phyloP scores from a whole-genome alignment of 2,113 vertebrate genomes.

The Corythornis vintsioides region DNA sequence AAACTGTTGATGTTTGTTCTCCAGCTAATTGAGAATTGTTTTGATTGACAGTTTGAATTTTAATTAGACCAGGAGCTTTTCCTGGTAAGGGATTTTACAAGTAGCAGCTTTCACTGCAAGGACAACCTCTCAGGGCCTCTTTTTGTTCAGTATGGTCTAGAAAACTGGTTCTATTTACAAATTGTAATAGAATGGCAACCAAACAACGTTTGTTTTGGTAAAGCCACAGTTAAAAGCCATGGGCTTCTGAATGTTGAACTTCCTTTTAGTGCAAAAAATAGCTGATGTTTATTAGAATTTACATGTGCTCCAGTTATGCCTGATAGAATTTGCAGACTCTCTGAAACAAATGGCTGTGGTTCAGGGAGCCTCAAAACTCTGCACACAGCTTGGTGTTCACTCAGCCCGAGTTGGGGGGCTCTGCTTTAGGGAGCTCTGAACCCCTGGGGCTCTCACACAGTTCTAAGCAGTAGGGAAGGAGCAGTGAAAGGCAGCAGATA shows the following conservation, averaged over 20 bases:
- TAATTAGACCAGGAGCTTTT: conserved; percentile 16
- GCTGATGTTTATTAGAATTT: background rate
- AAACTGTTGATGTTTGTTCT: conserved; percentile 8
- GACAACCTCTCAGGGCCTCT: background rate
- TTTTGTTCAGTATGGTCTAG: background rate
- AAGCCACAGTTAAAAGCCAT: background rate
- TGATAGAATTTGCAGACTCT: conserved; percentile 16
- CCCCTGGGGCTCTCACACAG: background rate
- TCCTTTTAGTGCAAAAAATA: background rate
- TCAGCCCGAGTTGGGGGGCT: background rate
- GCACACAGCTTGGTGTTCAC: background rate
- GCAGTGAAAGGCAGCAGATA: background rate
- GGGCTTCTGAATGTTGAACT: background rate
- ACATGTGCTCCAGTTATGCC: background rate
- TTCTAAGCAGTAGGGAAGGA: background rate
- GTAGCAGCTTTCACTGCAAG: background rate
- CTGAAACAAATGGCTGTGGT: conserved; percentile 6
- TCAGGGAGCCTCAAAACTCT: conserved; percentile 30
- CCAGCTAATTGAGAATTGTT: background rate
- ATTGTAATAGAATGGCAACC: background rate
- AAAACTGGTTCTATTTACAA: background rate
- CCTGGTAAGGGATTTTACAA: background rate
- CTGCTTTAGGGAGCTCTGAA: background rate
- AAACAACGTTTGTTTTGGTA: background rate
- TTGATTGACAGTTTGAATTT: background rate